phyloP scores from a whole-genome alignment of 2,888 invertebrate species.

The Electrophaes corylata region DNA sequence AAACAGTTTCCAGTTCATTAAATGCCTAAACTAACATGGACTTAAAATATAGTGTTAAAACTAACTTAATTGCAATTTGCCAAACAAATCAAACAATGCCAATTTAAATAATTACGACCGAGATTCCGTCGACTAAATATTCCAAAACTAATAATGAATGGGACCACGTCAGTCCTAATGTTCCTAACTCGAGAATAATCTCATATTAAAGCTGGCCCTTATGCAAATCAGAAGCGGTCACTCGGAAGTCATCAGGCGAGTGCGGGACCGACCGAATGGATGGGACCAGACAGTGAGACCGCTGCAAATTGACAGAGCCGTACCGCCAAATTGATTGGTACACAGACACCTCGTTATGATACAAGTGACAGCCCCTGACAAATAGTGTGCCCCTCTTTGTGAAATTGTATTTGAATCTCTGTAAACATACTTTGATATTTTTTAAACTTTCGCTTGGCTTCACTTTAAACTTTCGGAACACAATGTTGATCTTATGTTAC shows the following conservation, averaged over 20 bases:
- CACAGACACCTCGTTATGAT: conserved; percentile 65
- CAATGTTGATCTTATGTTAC: too few species aligned
- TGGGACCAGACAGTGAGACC: conserved; percentile 38
- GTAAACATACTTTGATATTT: too few species aligned
- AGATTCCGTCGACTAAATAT: conserved; percentile 70
- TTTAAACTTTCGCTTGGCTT: too few species aligned
- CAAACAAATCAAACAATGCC: conserved; percentile 57
- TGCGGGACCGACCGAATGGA: conserved; percentile 39
- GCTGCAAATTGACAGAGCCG: conserved; percentile 74
- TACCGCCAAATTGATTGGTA: conserved; percentile 72
- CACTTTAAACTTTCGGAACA: too few species aligned
- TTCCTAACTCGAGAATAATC: conserved; percentile 78
- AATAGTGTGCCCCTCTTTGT: conserved; percentile 42
- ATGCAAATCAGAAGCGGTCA: conserved; percentile 81
- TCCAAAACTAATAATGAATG: conserved; percentile 78
- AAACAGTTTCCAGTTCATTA: not conserved
- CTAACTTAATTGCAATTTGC: conserved; percentile 46
- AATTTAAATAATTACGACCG: conserved; percentile 64
- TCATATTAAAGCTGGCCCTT: conserved; percentile 79
- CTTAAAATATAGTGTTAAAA: not conserved
- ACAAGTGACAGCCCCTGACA: conserved; percentile 51
- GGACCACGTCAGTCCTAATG: conserved; percentile 54
- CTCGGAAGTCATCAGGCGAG: conserved; percentile 77
- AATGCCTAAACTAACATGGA: not conserved
- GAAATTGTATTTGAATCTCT: conserved; percentile 37